A percentile compares a stretch with the other conserved stretches of the same genome.
These are phyloP conservation scores for Recurvirostra avosetta DNA, from an alignment of 2,113 vertebrate genomes.

Conservation along the genomic window DNA sequence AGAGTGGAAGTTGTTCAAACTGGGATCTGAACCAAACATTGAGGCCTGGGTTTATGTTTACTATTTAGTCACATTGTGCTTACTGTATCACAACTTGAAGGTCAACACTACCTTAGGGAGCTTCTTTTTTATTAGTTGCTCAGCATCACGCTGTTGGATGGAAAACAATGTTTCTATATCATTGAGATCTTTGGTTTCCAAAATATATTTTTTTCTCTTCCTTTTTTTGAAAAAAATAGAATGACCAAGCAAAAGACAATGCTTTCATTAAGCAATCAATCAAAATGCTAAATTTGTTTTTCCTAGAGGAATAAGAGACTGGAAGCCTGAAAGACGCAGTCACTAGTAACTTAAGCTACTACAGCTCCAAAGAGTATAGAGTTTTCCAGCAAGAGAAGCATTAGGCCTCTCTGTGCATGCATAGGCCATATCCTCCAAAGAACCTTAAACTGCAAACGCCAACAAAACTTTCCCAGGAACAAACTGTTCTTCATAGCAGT, in stretches of 20 bases:
- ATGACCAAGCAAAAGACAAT: neutral
- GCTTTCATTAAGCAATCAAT: neutral
- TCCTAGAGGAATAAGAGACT: neutral
- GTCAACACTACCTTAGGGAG: neutral
- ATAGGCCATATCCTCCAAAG: conserved; percentile 7
- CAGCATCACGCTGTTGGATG: rapidly evolving
- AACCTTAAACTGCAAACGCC: conserved; percentile 9
- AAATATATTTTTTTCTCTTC: neutral
- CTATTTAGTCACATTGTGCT: neutral
- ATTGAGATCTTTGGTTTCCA: neutral
- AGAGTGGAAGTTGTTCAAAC: neutral
- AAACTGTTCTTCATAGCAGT: neutral
- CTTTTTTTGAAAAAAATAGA: neutral
- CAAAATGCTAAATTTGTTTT: neutral
- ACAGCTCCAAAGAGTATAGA: neutral
- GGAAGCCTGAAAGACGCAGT: conserved; percentile 7
- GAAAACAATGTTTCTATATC: neutral
- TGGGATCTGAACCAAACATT: neutral
- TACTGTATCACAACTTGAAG: neutral
- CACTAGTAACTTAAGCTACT: conserved; percentile 10
- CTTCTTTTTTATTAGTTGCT: neutral
- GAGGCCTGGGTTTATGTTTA: neutral
- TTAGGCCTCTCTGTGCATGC: neutral
- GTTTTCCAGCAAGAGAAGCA: conserved; percentile 10
- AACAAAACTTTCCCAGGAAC: conserved; percentile 47